Base-by-base conservation (phyloP, 2,797 vertebrate genomes). In the Spinibarbus caldwelli region DNA sequence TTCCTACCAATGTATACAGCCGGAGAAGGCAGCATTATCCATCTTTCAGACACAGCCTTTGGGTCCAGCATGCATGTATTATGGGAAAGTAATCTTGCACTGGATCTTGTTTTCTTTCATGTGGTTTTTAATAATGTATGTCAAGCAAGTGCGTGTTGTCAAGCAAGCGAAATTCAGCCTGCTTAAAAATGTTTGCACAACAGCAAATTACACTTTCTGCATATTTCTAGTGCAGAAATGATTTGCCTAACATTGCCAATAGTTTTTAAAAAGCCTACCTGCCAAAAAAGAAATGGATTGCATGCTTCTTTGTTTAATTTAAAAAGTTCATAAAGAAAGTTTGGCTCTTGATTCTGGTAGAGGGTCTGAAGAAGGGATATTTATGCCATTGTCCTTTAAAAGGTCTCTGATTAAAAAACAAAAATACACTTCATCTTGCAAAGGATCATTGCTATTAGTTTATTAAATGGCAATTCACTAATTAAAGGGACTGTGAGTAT, bases 341-440 rank as follows among this genome's bases (percentile, higher is more conserved):
- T 31, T 79, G 57, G 34, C 57, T 26, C 57, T 79, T 41, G 43
- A 15, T n/a, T n/a, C n/a, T n/a, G n/a, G n/a, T n/a, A n/a, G n/a
- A n/a, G n/a, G 8, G 14, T 43, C 23, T 78, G n/a, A 31, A 64
- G 77, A 19, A 67, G 21, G 62, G 17, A 80, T 80, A 80, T 45
- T 0, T 64, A 45, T 45, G 17, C 59, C 38, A 64, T 36, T 52
- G 64, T 49, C 78, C 64, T 52, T 64, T 38, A 11, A 80, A 80
- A 36, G 78, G 43, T 80, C 19, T 62, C 57, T 14, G 43, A 80
- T 67, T 67, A 71, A 59, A 62, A 52, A 23, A 45, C 6, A 73
- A 73, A 68, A 67, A 80, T 62, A 82, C 68, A 82, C 68, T 83
- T 64, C 9, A 64, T 83, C 41, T 59, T 23, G 52, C 49, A 21